A percentile compares a stretch with the other conserved stretches of the same genome.
These are phyloP conservation scores for Drosophila miranda DNA, from an alignment of 1,140 invertebrate genomes.

Conservation along the genomic window DNA sequence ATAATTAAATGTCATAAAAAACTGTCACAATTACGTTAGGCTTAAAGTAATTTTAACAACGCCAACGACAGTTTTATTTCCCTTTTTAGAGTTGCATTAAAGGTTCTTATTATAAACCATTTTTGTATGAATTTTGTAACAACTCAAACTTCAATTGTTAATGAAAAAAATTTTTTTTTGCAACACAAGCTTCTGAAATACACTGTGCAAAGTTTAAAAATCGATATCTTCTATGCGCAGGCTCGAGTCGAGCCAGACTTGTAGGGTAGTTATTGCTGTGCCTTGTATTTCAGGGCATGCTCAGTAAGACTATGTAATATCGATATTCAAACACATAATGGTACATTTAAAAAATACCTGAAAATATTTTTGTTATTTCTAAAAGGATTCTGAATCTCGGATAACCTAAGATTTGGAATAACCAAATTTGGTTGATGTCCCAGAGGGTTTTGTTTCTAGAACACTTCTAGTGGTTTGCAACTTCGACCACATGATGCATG, in stretches of 20 bases:
- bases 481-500: too few species aligned
- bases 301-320: slow-evolving; percentile 17
- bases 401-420: too few species aligned
- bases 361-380: too few species aligned
- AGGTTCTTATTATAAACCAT: slow-evolving; percentile 20
- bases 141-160: slow-evolving; percentile 39
- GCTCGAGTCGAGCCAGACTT: neutral
- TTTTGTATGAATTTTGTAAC: slow-evolving; percentile 10
- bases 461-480: too few species aligned
- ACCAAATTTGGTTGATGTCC: too few species aligned
- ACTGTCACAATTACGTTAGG: too few species aligned
- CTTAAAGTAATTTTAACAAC: slow-evolving; percentile 35
- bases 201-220: slow-evolving; percentile 39
- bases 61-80: slow-evolving; percentile 24
- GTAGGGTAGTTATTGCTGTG: slow-evolving; percentile 20
- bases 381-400: too few species aligned
- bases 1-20: too few species aligned
- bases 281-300: slow-evolving; percentile 41
- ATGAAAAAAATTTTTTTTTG: slow-evolving; percentile 39
- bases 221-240: slow-evolving; percentile 51
- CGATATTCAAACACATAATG: too few species aligned
- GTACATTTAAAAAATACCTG: too few species aligned
- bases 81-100: slow-evolving; percentile 14
- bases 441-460: too few species aligned
- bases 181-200: slow-evolving; percentile 33